Evolutionary conservation across 2,888 invertebrate genomes (phyloP), one percentile per base, ranked within the genome.

Genomic region (Mesoligia furuncula): DNA sequence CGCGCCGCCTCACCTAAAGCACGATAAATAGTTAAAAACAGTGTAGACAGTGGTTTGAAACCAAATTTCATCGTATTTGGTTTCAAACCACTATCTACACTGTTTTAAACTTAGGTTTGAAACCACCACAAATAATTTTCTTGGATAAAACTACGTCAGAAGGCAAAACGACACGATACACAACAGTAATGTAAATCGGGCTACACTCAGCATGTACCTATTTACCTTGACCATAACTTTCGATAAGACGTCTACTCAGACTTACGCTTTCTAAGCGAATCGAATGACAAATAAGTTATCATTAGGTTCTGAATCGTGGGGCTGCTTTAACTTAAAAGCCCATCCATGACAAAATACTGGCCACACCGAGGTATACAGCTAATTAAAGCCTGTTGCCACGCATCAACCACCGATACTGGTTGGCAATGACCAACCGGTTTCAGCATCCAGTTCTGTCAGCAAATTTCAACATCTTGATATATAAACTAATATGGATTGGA

Each of bases 401-500:
- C 61, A 67, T 79, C 79, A 71, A 36, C 57, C 59, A 64, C 15
- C 2, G 13, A 45, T 51, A 73, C 68, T 70, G 24, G 79, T 75
- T 71, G 66, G 79, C 51, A 85, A 68, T 74, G 65, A 48, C 13
- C 6, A 13, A 83, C 86, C 83, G 79, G 84, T 79, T 75, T 6
- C 17, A 24, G 8, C 27, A 61, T 75, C 84, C 31, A 74, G 83
- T 84, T 77, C 48, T 59, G 39, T 67, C 77, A 59, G 39, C 61
- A 61, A 71, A 73, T 64, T 27, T 77, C 59, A n/a, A 62, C 66
- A 48, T 61, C 42, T 72, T 75, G 62, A 82, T 51, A 70, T 62
- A 48, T 24, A 61, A 27, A 71, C 62, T 45, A 57, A 67, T 77
- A 71, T 45, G 59, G 59, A 83, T 64, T 73, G 67, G 83, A 83